A percentile compares a stretch with the other conserved stretches of the same genome.
phyloP scores from a whole-genome alignment of 2,888 invertebrate species.

The Dasypogon diadema region DNA sequence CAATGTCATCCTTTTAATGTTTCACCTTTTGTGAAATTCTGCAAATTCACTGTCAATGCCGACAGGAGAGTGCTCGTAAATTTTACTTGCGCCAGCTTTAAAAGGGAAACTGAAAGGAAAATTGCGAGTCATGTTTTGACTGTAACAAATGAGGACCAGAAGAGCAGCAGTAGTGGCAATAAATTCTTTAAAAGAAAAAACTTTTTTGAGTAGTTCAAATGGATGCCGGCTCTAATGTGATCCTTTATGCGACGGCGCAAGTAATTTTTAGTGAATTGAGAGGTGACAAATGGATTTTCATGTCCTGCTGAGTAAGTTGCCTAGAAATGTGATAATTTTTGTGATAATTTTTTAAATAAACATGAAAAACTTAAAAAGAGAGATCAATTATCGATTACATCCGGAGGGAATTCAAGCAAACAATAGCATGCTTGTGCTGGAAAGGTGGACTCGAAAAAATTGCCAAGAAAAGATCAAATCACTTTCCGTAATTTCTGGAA shows the following conservation, averaged over 20 bases:
- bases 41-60: slow-evolving; percentile 42
- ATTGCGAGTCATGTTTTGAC: slow-evolving; percentile 46
- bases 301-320: slow-evolving; percentile 24
- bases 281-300: slow-evolving; percentile 42
- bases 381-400: slow-evolving; percentile 42
- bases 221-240: slow-evolving; percentile 11
- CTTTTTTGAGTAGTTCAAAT: slow-evolving; percentile 18
- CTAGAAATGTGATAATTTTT: slow-evolving; percentile 4
- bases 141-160: slow-evolving; percentile 40
- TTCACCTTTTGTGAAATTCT: slow-evolving; percentile 43
- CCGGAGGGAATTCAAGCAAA: not conserved
- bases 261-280: slow-evolving; percentile 31
- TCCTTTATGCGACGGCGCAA: slow-evolving; percentile 18
- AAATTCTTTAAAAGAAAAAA: slow-evolving; percentile 43
- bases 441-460: no score
- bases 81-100: slow-evolving; percentile 23
- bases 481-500: no score
- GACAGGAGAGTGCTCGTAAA: slow-evolving; percentile 22
- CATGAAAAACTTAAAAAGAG: not conserved
- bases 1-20: slow-evolving; percentile 47
- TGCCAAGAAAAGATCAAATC: no score
- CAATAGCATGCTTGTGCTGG: not conserved
- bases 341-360: slow-evolving; percentile 36
- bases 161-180: not conserved
- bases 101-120: slow-evolving; percentile 6